These are phyloP conservation scores for Dermatophagoides farinae DNA, from an alignment of 1,140 invertebrate genomes.

Conservation along the genomic window DNA sequence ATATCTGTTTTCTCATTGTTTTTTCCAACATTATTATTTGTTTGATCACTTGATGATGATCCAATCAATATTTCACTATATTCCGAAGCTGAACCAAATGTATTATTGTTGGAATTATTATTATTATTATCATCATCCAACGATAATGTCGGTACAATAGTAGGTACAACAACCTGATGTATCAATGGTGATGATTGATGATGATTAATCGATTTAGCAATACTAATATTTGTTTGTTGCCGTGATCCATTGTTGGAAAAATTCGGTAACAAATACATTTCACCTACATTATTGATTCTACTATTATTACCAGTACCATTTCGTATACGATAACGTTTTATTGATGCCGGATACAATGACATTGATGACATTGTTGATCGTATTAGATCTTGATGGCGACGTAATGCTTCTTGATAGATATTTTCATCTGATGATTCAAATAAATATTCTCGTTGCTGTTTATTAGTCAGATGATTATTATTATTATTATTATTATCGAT, in stretches of 20 bases:
- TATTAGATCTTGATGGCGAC: neutral
- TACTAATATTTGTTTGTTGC: neutral
- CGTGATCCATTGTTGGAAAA: neutral
- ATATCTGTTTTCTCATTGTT: no score
- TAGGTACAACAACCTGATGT: no score
- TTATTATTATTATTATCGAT: no score
- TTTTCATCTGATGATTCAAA: neutral
- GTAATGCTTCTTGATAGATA: neutral
- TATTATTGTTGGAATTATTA: no score
- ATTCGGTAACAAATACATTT: slow-evolving; percentile 2
- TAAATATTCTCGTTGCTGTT: neutral
- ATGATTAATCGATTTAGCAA: no score
- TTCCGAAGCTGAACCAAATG: no score
- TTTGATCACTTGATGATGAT: no score
- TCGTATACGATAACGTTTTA: neutral
- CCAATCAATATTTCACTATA: no score
- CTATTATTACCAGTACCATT: neutral
- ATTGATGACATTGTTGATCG: neutral
- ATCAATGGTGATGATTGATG: no score
- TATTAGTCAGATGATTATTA: neutral
- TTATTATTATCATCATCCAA: no score
- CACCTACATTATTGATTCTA: neutral
- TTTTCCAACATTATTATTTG: no score
- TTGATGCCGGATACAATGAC: neutral
- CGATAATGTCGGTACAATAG: no score